A percentile compares a stretch with the other conserved stretches of the same genome.
phyloP scores from a whole-genome alignment of 2,797 vertebrate genomes.

The Paedocypris micromegethes region DNA sequence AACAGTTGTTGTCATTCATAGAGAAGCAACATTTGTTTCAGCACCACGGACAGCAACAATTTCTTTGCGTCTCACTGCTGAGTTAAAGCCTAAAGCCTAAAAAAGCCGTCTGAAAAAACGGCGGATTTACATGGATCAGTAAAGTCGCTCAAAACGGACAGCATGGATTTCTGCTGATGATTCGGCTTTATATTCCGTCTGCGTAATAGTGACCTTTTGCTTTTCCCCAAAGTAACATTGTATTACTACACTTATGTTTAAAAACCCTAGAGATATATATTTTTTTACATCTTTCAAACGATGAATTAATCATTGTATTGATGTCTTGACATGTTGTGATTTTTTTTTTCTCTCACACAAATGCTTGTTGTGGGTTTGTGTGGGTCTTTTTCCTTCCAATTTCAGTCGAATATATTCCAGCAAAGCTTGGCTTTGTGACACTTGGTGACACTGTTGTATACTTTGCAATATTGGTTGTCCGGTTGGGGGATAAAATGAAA shows the following conservation, averaged over 20 bases:
- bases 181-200: neutral
- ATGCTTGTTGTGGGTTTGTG: conserved; percentile 21
- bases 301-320: conserved; percentile 5
- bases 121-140: neutral
- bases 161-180: conserved; percentile 1
- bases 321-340: neutral
- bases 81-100: conserved; percentile 3
- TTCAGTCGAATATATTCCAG: no score
- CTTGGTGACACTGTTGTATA: conserved; percentile 4
- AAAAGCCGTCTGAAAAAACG: conserved; percentile 11
- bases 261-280: neutral
- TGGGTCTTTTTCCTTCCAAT: conserved; percentile 11
- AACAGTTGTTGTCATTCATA: neutral
- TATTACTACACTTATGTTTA: neutral
- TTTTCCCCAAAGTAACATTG: neutral
- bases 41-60: conserved; percentile 18
- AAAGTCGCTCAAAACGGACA: neutral
- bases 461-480: conserved; percentile 17
- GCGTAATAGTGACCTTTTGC: neutral
- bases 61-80: no score
- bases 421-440: neutral
- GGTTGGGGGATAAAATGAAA: conserved; percentile 9
- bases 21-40: conserved; percentile 3
- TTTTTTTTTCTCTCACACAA: neutral
- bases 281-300: neutral